Evolutionary conservation across 2,797 vertebrate genomes (phyloP).

Genomic region (Falco novaeseelandiae): DNA sequence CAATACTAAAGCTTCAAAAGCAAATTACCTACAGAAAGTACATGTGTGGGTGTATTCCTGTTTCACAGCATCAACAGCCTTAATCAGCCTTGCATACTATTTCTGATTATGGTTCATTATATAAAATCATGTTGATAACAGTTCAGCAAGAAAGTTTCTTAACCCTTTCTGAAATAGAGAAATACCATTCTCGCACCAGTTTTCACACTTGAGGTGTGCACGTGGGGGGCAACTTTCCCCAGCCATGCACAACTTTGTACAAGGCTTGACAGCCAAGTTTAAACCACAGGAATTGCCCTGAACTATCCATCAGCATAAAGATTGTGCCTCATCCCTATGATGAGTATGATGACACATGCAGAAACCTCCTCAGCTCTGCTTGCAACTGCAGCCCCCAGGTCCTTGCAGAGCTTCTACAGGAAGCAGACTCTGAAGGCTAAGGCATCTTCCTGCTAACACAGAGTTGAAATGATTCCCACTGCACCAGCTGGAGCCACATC

Average conservation of each 20-base stretch:
- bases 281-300: rapidly evolving
- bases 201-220: background rate
- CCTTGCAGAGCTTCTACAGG: background rate
- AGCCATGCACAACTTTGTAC: rapidly evolving
- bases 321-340: rapidly evolving
- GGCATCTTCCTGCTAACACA: rapidly evolving
- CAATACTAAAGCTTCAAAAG: conserved; percentile 52
- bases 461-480: background rate
- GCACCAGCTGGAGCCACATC: background rate
- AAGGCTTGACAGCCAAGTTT: background rate
- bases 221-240: rapidly evolving
- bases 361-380: background rate
- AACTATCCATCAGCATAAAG: background rate
- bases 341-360: rapidly evolving
- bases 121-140: conserved; percentile 29
- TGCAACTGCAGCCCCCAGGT: background rate
- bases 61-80: conserved; percentile 26
- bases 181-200: background rate
- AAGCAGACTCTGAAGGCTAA: background rate
- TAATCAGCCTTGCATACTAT: conserved; percentile 44
- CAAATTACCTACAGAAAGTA: conserved; percentile 68
- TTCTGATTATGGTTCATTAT: conserved; percentile 54
- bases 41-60: conserved; percentile 33
- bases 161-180: background rate
- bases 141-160: background rate